These are phyloP conservation scores for Diarsia mendica DNA, from an alignment of 2,888 invertebrate species.

Conservation along the genomic window DNA sequence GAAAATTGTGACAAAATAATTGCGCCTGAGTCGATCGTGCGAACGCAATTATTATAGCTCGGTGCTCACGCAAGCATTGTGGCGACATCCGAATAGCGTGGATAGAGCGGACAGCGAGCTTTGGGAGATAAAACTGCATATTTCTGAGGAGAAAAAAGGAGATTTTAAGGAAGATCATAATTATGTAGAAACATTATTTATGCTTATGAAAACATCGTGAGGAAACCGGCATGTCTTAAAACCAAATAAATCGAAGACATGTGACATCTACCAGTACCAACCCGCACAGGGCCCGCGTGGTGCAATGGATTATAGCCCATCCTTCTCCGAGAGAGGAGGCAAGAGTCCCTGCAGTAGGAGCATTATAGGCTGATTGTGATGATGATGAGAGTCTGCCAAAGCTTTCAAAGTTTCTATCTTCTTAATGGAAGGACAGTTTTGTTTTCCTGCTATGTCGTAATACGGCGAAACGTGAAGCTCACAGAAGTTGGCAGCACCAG, in stretches of 20 bases:
- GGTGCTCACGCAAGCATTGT: constrained; percentile 66
- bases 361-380: no score
- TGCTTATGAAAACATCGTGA: background rate
- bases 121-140: background rate
- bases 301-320: no score
- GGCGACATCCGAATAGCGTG: constrained; percentile 53
- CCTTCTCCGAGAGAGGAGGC: no score
- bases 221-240: no score
- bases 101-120: constrained; percentile 45
- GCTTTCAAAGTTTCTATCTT: background rate
- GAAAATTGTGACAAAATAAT: constrained; percentile 68
- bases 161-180: background rate
- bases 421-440: background rate
- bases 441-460: background rate
- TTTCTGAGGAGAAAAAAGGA: background rate
- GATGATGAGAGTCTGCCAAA: background rate
- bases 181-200: background rate
- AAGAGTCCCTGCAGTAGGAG: no score
- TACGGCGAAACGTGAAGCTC: background rate
- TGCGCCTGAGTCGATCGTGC: constrained; percentile 75
- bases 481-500: background rate
- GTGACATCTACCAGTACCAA: no score
- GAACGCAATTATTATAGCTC: constrained; percentile 72
- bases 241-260: no score
- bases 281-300: no score